Percentiles rank a stretch among this genome's conserved stretches.
phyloP scores from a whole-genome alignment of 2,797 vertebrate species.

The Pseudochirops cupreus region DNA sequence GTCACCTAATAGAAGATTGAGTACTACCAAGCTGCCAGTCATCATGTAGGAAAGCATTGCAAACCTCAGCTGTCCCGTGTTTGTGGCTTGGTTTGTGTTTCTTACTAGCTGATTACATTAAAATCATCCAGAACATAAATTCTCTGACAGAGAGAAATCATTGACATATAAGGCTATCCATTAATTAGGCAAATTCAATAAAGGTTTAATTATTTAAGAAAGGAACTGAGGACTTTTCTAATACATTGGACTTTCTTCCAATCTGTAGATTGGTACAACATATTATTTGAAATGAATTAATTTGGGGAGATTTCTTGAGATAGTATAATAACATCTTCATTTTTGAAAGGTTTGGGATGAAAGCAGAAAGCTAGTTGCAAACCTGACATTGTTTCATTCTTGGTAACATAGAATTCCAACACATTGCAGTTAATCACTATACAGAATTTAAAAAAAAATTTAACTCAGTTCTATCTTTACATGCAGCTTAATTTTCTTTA shows the following conservation, averaged over 20 bases:
- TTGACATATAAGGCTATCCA: slow-evolving; percentile 11
- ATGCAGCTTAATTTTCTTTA: slow-evolving; percentile 10
- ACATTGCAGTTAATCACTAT: background rate
- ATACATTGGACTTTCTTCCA: slow-evolving; percentile 39
- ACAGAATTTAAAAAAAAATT: background rate
- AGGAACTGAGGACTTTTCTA: background rate
- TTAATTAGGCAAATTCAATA: slow-evolving; percentile 24
- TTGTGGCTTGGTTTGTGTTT: background rate
- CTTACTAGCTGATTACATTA: slow-evolving; percentile 28
- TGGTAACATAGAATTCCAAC: background rate
- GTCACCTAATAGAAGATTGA: slow-evolving; percentile 59
- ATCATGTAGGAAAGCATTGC: slow-evolving; percentile 30
- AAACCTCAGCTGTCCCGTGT: slow-evolving; percentile 23
- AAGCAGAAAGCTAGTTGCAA: background rate
- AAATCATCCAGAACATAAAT: background rate
- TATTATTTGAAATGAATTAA: slow-evolving; percentile 4
- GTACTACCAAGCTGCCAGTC: slow-evolving; percentile 34
- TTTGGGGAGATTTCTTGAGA: background rate
- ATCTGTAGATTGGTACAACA: background rate
- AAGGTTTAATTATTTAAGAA: slow-evolving; percentile 16
- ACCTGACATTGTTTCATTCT: background rate
- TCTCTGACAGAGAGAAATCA: background rate
- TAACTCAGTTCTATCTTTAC: background rate
- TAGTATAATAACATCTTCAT: background rate
- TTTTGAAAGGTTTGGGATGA: slow-evolving; percentile 29